These are phyloP conservation scores for Melanotus villosus DNA, from an alignment of 2,888 invertebrate genomes.

Conservation along the genomic window DNA sequence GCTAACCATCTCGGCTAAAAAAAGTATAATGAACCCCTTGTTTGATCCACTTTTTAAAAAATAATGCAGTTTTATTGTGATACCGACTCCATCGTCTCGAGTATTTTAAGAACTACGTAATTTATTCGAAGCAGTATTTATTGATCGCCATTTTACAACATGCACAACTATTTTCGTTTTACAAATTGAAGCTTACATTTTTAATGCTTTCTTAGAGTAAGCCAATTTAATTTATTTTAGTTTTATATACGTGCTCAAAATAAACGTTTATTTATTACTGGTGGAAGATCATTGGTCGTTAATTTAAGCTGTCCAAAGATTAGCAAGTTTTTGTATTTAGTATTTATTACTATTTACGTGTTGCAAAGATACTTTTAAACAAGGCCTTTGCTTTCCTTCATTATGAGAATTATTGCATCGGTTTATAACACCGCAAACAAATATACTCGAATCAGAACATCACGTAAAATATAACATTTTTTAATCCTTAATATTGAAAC, in stretches of 20 bases:
- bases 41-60: slow-evolving; percentile 33
- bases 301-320: no score
- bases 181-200: slow-evolving; percentile 5
- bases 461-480: no score
- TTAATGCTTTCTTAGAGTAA: not conserved
- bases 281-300: no score
- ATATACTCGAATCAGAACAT: no score
- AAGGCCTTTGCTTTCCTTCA: no score
- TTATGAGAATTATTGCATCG: no score
- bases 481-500: no score
- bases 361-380: no score
- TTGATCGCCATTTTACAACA: slow-evolving; percentile 9
- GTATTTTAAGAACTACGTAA: slow-evolving; percentile 23
- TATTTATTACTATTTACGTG: no score
- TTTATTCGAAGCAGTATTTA: slow-evolving; percentile 16
- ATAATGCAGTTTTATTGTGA: slow-evolving; percentile 20
- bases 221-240: not conserved
- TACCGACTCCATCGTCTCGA: not conserved
- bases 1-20: slow-evolving; percentile 20
- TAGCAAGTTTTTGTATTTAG: no score
- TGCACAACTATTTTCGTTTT: slow-evolving; percentile 9
- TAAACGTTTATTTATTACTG: no score
- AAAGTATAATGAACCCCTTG: slow-evolving; percentile 37
- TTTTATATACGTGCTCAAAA: not conserved
- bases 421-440: no score